A percentile compares a stretch with the other conserved stretches of the same genome.
phyloP scores from a whole-genome alignment of 2,113 vertebrate genomes.

The Gorsachius goisagi region DNA sequence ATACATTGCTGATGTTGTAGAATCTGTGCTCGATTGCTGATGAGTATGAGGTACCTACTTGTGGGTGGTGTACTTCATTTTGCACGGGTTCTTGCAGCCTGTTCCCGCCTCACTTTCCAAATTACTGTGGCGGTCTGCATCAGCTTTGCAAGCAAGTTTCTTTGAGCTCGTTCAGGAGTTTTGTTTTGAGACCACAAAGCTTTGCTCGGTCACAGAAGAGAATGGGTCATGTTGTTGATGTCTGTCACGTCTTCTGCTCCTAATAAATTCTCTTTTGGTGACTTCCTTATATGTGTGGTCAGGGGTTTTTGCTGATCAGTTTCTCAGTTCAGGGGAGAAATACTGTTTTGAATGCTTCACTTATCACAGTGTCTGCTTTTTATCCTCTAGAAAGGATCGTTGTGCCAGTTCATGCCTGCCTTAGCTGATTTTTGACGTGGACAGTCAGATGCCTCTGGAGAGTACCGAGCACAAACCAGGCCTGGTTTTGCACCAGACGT shows the following conservation, averaged over 20 bases:
- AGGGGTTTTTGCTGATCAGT: background rate
- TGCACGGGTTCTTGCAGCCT: background rate
- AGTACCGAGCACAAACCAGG: background rate
- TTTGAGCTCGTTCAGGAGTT: background rate
- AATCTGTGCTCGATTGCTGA: background rate
- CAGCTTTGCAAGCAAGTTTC: background rate
- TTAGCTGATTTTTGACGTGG: background rate
- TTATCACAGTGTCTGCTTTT: background rate
- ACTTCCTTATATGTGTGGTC: background rate
- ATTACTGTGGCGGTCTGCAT: background rate
- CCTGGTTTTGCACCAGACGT: background rate
- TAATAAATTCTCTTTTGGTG: background rate
- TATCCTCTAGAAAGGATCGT: background rate
- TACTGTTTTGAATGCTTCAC: background rate
- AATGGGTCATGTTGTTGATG: background rate
- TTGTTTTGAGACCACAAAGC: background rate
- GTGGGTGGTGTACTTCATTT: background rate
- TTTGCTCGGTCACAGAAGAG: rapidly evolving
- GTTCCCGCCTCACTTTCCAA: background rate
- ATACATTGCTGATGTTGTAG: background rate
- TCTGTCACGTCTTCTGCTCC: background rate
- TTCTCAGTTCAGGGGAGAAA: background rate
- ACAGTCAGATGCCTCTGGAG: background rate
- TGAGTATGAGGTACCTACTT: background rate
- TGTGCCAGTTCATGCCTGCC: background rate